These are phyloP conservation scores for Cactoblastis cactorum DNA, from an alignment of 2,888 invertebrate species.

Conservation along the genomic window DNA sequence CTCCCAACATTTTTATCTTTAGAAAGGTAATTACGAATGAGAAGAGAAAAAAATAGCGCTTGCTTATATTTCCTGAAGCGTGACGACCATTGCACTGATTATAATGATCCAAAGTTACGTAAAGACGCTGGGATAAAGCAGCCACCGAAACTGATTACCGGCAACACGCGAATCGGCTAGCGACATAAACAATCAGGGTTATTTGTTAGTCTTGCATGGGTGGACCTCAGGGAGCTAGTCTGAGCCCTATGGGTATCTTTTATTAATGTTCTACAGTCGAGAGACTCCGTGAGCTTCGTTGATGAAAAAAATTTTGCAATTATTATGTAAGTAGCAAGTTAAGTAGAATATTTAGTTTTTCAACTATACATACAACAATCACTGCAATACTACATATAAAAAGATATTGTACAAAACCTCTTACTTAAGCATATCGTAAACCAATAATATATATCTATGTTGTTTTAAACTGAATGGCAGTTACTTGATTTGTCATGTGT, in stretches of 20 bases:
- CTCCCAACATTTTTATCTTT: neutral
- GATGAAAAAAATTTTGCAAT: conserved; percentile 31
- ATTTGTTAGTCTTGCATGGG: conserved; percentile 39
- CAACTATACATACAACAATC: too few relatives aligned
- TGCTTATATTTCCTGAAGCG: conserved; percentile 9
- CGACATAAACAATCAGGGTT: conserved; percentile 17
- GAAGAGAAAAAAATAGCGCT: conserved; percentile 8
- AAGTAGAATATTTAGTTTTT: neutral
- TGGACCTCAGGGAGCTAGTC: conserved; percentile 46
- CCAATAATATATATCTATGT: neutral
- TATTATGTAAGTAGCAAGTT: neutral
- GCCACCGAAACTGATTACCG: conserved; percentile 16
- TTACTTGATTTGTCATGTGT: conserved; percentile 5
- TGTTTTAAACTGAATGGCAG: neutral
- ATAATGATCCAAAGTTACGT: conserved; percentile 22
- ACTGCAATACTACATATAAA: too few relatives aligned
- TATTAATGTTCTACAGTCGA: conserved; percentile 50
- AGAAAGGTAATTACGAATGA: conserved; percentile 6
- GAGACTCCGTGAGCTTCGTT: conserved; percentile 34
- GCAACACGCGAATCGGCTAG: conserved; percentile 18
- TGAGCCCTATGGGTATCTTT: conserved; percentile 50
- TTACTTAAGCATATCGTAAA: neutral
- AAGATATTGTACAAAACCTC: too few relatives aligned
- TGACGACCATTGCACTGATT: conserved; percentile 24
- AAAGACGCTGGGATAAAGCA: conserved; percentile 20